Base-by-base conservation (phyloP, 1,140 invertebrate genomes). In the Drosophila malerkotliana region DNA sequence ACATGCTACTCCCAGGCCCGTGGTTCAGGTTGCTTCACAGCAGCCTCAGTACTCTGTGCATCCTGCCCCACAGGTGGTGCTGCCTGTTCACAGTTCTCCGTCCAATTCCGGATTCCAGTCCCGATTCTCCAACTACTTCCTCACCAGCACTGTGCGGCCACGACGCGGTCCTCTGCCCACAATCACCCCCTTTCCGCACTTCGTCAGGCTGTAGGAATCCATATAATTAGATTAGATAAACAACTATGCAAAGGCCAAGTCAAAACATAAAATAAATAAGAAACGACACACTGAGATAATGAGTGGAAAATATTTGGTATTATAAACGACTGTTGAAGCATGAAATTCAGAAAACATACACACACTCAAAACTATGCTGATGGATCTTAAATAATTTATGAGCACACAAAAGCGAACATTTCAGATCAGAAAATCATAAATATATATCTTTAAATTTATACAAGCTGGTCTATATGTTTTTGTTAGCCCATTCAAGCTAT, bases 141-240 rank as follows among this genome's bases (percentile, higher is more conserved):
- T 84, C 44, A 72, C 69, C 3, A 84, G 68, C n/a, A 89, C 88
- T 8, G 53, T 56, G 9, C 79, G 77, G 5, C 88, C 88, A 26
- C 69, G 58, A 1, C 79, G 82, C 3, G 88, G 88, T 44, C 76
- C 83, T 1, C 49, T 90, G 63, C 88, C 88, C 32, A 90, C 88
- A 2, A 72, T 90, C 64, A 90, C 88, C 2, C 88, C 88, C 30
- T 90, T 90, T 56, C 88, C 88, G 10, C 60, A 26, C 10, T 39
- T 66, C 37, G 28, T 78, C n/a, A 87, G 72, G 57, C 59, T 64
- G 21, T 82, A 85, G 78, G 47, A 30, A 77, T 32, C 51, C 30
- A 68, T 63, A 61, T 58, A 71, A 77, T 72, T 68, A 57, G 67
- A 76, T 82, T 77, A 88, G 59, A 73, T 80, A 68, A 84, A 55